Evolutionary conservation across 2,113 vertebrate species (phyloP), one percentile per base, ranked within the genome.

Genomic region (Caracal caracal): DNA sequence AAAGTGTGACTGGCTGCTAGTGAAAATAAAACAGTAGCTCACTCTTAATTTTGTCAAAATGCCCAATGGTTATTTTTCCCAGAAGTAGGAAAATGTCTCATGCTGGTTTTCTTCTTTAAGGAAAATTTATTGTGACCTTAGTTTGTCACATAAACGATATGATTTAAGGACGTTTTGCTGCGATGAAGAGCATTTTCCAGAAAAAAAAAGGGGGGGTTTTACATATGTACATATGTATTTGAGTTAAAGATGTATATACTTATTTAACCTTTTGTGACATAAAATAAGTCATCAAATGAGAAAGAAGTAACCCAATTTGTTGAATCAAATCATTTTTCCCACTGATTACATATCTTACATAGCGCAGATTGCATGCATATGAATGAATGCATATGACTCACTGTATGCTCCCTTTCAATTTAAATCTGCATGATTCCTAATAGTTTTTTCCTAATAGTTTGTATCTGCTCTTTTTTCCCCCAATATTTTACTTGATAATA

Each of bases 321-420:
- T 93, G 73, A 88, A 89, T 93, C 71, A 93, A 91, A 88, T 95
- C 19, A 86, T 90, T 97, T 96, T 93, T 95, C 85, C 22, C 49
- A 70, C 22, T 97, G 90, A 98, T 97, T 97, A 75, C 66, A 65
- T 56, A 79, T 86, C 56, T 94, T 70, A 63, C 66, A 81, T 51
- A 83, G 90, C 17, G 79, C 47, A 87, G 68, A 96, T 96, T 96
- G 16, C 92, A 95, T 97, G 17, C 93, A 96, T 96, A 94, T 93
- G 96, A 97, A 97, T 96, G 88, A 96, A 43, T 53, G 73, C 26
- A 17, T 86, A 16, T 49, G 35, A 59, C 61, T 88, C 51, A 70
- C 51, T 59, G 71, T 56, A n/a, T 59, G 56, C 5, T 93, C 9
- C 63, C 17, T 93, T 66, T 16, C 11, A 75, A 88, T 93, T 96